Evolutionary conservation across 2,888 invertebrate genomes (phyloP).

Genomic region (Apotomis capreana): DNA sequence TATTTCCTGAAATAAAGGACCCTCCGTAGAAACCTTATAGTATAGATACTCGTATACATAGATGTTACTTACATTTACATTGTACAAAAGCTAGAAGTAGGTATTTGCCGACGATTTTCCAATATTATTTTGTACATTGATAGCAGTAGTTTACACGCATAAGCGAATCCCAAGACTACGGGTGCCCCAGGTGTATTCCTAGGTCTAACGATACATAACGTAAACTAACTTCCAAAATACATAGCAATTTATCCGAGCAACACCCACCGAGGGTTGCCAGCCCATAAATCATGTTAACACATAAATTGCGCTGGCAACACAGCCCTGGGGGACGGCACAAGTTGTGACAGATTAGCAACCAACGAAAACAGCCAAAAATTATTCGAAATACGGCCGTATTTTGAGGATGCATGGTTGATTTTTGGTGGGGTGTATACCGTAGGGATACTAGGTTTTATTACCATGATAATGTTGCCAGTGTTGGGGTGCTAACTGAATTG

Average conservation of each 20-base stretch:
- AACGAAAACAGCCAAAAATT: constrained; percentile 45
- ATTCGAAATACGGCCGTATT: constrained; percentile 46
- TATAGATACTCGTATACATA: too few species aligned
- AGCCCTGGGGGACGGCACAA: constrained; percentile 63
- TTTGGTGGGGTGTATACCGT: constrained; percentile 10
- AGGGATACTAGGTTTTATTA: constrained; percentile 59
- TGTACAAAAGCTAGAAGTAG: too few species aligned
- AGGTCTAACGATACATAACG: constrained; percentile 14
- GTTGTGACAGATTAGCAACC: constrained; percentile 66
- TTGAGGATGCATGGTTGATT: constrained; percentile 29
- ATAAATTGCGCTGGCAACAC: constrained; percentile 76
- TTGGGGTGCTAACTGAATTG: constrained; percentile 71
- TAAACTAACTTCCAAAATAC: constrained; percentile 38
- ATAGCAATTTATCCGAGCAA: constrained; percentile 42
- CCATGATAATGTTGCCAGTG: constrained; percentile 70
- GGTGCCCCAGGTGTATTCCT: constrained; percentile 19
- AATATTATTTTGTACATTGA: too few species aligned
- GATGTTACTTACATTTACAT: too few species aligned
- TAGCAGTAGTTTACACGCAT: not conserved
- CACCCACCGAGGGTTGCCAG: constrained; percentile 59
- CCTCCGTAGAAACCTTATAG: too few species aligned
- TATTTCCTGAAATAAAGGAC: too few species aligned
- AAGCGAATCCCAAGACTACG: not conserved
- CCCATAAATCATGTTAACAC: constrained; percentile 80
- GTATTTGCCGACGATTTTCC: too few species aligned